Percentiles rank a stretch among this genome's conserved stretches.
phyloP scores from a whole-genome alignment of 1,140 invertebrate genomes.

The Aphelenchoides fujianensis region DNA sequence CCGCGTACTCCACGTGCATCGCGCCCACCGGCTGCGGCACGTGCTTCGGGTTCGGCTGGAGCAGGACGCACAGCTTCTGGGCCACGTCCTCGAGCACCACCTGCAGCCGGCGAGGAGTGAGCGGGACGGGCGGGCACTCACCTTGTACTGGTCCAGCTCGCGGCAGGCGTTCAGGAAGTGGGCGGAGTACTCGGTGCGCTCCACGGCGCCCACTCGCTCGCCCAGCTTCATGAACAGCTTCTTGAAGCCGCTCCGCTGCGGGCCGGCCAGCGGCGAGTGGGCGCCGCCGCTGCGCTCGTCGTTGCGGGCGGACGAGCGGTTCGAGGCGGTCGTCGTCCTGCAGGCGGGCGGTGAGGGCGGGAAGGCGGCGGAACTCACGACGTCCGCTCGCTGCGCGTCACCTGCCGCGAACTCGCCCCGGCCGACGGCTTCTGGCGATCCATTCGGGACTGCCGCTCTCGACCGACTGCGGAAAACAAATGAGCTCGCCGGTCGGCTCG shows the following conservation, averaged over 20 bases:
- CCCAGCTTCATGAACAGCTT: slow-evolving; percentile 13
- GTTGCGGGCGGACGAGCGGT: no score
- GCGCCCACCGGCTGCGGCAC: neutral
- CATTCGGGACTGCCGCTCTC: no score
- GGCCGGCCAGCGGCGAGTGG: no score
- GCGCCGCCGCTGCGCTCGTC: no score
- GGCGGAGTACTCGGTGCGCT: neutral
- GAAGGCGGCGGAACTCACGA: no score
- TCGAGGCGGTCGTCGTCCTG: no score
- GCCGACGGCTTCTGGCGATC: no score
- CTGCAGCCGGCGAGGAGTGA: slow-evolving; percentile 1
- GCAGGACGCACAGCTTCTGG: neutral
- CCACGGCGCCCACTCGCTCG: neutral
- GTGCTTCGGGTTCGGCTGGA: neutral
- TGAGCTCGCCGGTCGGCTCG: no score
- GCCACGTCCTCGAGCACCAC: slow-evolving; percentile 1
- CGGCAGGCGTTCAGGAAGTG: neutral
- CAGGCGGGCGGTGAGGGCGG: no score
- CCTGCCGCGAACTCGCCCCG: no score
- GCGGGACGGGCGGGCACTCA: neutral
- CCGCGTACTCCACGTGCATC: slow-evolving; percentile 6
- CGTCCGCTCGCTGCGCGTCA: no score
- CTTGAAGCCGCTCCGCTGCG: neutral
- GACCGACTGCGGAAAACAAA: no score
- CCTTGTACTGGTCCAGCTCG: neutral